Percentiles rank a stretch among this genome's conserved stretches.
phyloP scores from a whole-genome alignment of 2,113 vertebrate genomes.

The Geococcyx californianus region DNA sequence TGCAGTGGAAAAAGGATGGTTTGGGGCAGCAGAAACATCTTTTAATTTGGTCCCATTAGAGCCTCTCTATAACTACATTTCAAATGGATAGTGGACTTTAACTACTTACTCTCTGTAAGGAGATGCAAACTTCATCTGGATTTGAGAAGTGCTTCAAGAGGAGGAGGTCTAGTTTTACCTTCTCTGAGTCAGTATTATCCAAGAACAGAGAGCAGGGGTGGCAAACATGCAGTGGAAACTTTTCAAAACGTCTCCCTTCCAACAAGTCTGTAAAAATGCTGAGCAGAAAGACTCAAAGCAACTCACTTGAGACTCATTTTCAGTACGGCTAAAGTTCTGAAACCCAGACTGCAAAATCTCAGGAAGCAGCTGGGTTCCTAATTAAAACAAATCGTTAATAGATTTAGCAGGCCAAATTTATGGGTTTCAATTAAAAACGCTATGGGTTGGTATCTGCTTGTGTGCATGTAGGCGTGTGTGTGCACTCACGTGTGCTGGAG shows the following conservation, averaged over 20 bases:
- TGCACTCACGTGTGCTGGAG: background rate
- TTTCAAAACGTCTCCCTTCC: conserved; percentile 39
- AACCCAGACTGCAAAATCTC: conserved; percentile 77
- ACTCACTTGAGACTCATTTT: conserved; percentile 80
- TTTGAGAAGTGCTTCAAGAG: background rate
- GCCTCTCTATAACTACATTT: background rate
- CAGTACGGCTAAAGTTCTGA: conserved; percentile 75
- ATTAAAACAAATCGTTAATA: conserved; percentile 84
- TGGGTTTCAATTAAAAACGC: conserved; percentile 76
- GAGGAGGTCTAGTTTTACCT: background rate
- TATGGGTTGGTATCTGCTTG: conserved; percentile 6
- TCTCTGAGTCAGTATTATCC: background rate
- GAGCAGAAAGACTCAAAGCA: conserved; percentile 68
- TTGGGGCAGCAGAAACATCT: background rate
- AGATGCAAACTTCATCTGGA: background rate
- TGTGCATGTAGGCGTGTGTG: background rate
- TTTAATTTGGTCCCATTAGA: background rate
- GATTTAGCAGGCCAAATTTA: conserved; percentile 82
- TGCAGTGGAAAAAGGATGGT: background rate
- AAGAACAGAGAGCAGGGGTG: background rate
- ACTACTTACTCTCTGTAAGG: background rate
- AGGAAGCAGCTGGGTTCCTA: conserved; percentile 84
- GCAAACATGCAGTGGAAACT: background rate
- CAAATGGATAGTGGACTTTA: background rate
- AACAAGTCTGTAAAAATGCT: conserved; percentile 72